A percentile compares a stretch with the other conserved stretches of the same genome.
phyloP scores from a whole-genome alignment of 1,140 invertebrate genomes.

The Daktulosphaira vitifoliae region DNA sequence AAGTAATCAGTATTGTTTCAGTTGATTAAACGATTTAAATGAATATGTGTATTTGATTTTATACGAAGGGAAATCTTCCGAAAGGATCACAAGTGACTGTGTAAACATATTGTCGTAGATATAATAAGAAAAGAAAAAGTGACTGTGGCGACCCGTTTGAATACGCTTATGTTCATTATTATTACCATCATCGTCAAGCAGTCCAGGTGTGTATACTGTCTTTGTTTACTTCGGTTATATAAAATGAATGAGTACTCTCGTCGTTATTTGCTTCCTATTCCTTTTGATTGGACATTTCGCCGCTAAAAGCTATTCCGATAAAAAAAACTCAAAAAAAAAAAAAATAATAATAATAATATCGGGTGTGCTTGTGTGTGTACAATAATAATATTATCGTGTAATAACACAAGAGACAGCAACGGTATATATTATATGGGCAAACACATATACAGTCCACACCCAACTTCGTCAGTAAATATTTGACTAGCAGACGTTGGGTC shows the following conservation, averaged over 20 bases:
- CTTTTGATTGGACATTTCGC: conserved; percentile 29
- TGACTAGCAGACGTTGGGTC: too few relatives aligned
- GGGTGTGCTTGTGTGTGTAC: conserved; percentile 6
- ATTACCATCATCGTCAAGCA: background rate
- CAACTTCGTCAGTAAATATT: background rate
- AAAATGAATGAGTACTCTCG: background rate
- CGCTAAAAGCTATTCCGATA: conserved; percentile 29
- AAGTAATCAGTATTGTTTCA: too few relatives aligned
- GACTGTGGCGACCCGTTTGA: background rate
- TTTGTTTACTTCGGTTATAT: conserved; percentile 5
- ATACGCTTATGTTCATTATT: background rate
- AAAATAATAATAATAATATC: background rate
- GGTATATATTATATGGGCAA: background rate
- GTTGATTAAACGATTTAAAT: too few relatives aligned
- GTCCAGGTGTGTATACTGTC: background rate
- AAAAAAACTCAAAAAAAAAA: background rate
- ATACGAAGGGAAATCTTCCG: too few relatives aligned
- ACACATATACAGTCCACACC: background rate
- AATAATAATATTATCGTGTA: conserved; percentile 9
- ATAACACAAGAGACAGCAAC: background rate
- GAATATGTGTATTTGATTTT: too few relatives aligned
- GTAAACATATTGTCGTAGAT: too few relatives aligned
- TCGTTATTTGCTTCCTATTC: background rate
- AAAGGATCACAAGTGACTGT: too few relatives aligned
- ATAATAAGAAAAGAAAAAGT: background rate